phyloP scores from a whole-genome alignment of 2,113 vertebrate species.

The Dolichallabes microphthalmus region DNA sequence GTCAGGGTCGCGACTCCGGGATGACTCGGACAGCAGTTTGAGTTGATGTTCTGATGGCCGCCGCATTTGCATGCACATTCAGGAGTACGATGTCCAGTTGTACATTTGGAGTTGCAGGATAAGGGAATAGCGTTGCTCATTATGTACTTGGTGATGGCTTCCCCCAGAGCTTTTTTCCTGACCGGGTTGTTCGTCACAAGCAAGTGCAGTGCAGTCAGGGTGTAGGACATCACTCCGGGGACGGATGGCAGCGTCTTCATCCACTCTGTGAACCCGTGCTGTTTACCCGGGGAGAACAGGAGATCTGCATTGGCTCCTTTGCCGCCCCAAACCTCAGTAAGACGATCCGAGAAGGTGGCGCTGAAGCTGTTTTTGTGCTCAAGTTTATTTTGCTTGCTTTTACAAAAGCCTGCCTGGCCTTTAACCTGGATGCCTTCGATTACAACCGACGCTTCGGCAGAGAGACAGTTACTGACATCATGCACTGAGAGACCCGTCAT shows the following conservation, averaged over 20 bases:
- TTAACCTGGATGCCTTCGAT: constrained; percentile 26
- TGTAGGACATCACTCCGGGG: constrained; percentile 66
- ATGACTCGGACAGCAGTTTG: constrained; percentile 69
- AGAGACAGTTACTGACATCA: constrained; percentile 54
- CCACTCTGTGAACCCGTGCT: constrained; percentile 44
- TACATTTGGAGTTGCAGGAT: constrained; percentile 59
- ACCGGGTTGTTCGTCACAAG: constrained; percentile 46
- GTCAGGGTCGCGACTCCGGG: constrained; percentile 64
- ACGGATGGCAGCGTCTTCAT: constrained; percentile 40
- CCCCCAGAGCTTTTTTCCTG: constrained; percentile 52
- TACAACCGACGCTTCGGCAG: constrained; percentile 1
- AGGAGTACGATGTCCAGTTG: constrained; percentile 25
- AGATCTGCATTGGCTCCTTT: constrained; percentile 43
- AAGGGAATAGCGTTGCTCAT: constrained; percentile 46
- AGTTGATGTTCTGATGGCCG: constrained; percentile 39
- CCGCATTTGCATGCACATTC: constrained; percentile 68
- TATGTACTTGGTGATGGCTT: constrained; percentile 67
- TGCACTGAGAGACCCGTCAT: constrained; percentile 42
- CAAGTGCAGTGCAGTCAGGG: constrained; percentile 65
- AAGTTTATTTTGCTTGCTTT: constrained; percentile 22
- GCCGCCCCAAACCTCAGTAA: constrained; percentile 52
- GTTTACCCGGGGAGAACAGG: constrained; percentile 46
- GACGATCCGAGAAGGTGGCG: constrained; percentile 46
- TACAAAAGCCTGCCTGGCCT: constrained; percentile 32
- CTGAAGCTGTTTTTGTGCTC: constrained; percentile 42